Conservation (phyloP, 2,888 invertebrate genomes). For the Dione vanillae region DNA sequence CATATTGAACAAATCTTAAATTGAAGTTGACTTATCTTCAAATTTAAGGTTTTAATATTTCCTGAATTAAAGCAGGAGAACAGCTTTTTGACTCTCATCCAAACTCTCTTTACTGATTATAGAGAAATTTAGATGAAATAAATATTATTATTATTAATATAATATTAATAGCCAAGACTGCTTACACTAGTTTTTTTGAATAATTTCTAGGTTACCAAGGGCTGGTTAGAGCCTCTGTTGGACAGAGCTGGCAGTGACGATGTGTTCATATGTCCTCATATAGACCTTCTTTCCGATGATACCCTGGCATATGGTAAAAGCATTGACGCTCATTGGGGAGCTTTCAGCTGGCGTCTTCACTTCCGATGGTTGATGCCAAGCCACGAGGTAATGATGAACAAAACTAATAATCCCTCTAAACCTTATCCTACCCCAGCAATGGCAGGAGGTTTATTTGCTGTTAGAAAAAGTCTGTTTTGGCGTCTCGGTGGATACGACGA, state of each 20-base stretch:
- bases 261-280: constrained; percentile 79
- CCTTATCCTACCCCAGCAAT: constrained; percentile 93
- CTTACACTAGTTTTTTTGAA: background rate
- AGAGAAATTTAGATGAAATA: too few species aligned
- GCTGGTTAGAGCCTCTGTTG: constrained; percentile 86
- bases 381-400: constrained; percentile 85
- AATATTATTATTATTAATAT: background rate
- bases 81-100: too few species aligned
- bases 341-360: constrained; percentile 98
- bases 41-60: too few species aligned
- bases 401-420: constrained; percentile 86
- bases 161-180: background rate
- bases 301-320: constrained; percentile 97
- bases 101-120: too few species aligned
- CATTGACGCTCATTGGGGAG: constrained; percentile 98
- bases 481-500: constrained; percentile 91
- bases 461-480: constrained; percentile 93
- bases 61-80: too few species aligned
- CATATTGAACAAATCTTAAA: too few species aligned
- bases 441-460: constrained; percentile 97
- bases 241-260: constrained; percentile 81
- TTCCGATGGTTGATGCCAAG: constrained; percentile 94
- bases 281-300: constrained; percentile 93
- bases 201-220: constrained; percentile 78
- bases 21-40: too few species aligned